Base-by-base conservation (phyloP, 1,140 invertebrate species). In the Drosophila truncata region DNA sequence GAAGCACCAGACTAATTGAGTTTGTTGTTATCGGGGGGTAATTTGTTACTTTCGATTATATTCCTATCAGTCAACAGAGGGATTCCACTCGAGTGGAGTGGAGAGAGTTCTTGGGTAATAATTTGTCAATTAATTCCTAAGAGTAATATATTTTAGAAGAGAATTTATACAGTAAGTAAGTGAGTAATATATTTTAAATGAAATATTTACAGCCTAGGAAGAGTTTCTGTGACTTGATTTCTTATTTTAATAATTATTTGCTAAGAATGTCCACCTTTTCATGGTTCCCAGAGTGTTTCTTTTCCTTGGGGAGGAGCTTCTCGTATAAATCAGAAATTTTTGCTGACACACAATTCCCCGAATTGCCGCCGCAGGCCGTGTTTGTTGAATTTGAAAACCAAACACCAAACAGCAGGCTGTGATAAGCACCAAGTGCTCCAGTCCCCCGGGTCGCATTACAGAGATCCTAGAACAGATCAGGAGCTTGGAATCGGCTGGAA, bases 31-130 rank as follows among this genome's bases (percentile, higher is more conserved):
- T 72, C 70, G n/a, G 44, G 6, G n/a, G 44, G 6, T 35, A 60
- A 72, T 72, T 72, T 14, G 52, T 60, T 55, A 72, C 52, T 72
- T 72, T 72, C 70, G 35, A 71, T 71, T 72, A 18, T 29, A 23
- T 31, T 35, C 27, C 25, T n/a, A 71, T 50, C 42, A 18, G 33
- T 29, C 44, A 18, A 14, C 10, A 3, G 37, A 27, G 20, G 31
- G 20, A 25, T 27, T 65, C 18, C 18, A 16, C 31, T 33, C 13
- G 25, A 25, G 27, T 23, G 25, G 18, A 27, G 23, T 25, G 27
- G 11, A 5, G n/a, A 18, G 23, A 18, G 29, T 31, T 57, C 18
- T 29, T 16, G 37, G 8, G 3, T 18, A 16, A 55, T 29, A 50
- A 50, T 50, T 60, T 13, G 41, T 31, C 25, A 49, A 59, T 50